Percentiles rank a stretch among this genome's conserved stretches.
Evolutionary conservation across 2,797 vertebrate genomes (phyloP).

Genomic region (Podarcis siculus): DNA sequence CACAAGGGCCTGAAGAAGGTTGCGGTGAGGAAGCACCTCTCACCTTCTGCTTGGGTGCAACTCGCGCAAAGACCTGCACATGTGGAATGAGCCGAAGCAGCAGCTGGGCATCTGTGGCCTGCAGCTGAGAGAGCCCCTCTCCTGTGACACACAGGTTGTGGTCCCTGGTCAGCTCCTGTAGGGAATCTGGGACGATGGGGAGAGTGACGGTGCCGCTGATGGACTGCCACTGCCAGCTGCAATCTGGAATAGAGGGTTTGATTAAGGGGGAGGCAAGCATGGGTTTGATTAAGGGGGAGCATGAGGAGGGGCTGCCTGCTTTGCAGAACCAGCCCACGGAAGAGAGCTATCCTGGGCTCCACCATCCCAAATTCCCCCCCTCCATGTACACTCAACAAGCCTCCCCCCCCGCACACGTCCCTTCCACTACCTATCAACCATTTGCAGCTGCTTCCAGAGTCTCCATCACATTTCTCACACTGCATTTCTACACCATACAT

Average conservation of each 20-base stretch:
- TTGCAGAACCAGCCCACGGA: not conserved
- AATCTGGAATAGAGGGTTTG: constrained; percentile 69
- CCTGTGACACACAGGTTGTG: constrained; percentile 93
- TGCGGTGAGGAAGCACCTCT: not conserved
- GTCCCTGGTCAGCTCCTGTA: constrained; percentile 73
- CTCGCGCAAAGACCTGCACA: constrained; percentile 91
- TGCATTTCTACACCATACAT: too few relatives aligned
- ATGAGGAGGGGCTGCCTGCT: not conserved
- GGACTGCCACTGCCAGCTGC: constrained; percentile 87
- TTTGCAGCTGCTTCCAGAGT: too few relatives aligned
- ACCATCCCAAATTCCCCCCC: too few relatives aligned
- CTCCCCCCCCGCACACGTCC: not conserved
- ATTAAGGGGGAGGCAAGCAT: not conserved
- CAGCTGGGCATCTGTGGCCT: constrained; percentile 75
- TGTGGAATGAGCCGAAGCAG: constrained; percentile 88
- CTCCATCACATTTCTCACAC: too few relatives aligned
- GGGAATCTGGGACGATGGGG: constrained; percentile 74
- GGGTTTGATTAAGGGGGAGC: not conserved
- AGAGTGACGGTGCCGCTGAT: constrained; percentile 82
- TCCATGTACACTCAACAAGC: not conserved
- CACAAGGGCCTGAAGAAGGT: accelerated
- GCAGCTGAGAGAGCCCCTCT: constrained; percentile 85
- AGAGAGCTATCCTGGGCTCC: not conserved
- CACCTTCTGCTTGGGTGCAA: constrained; percentile 98
- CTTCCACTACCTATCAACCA: accelerated